Evolutionary conservation across 2,888 invertebrate genomes (phyloP), one percentile per base, ranked within the genome.

Genomic region (Stictocephala bisonia): DNA sequence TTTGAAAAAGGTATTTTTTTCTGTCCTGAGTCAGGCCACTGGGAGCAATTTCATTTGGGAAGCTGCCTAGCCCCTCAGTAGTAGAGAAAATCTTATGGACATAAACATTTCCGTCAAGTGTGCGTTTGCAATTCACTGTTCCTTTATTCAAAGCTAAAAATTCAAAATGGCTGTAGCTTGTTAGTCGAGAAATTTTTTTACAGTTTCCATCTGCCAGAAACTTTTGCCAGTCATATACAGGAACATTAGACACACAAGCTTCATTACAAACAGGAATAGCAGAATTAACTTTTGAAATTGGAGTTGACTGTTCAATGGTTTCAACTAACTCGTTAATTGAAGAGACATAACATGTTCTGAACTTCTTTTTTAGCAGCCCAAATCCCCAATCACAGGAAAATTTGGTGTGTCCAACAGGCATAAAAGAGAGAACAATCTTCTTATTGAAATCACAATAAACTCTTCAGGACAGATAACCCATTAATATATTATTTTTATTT

Each of bases 401-500:
- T 48, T 48, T 48, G 3, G 11, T 48, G 44, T 48, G 7, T 1
- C 48, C 18, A 11, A 48, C 15, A 4, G 18, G 48, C 13, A 48
- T 7, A 48, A 48, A 48, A 3, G 48, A 48, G 6, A 48, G 15
- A 48, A 48, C 48, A 48, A 2, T 48, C 15, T 15, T 48, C 15
- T 48, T 7, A 2, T 48, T 48, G 6, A 7, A 22, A 48, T 48
- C 22, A 48, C 22, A 1, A n/a, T 9, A 48, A 2, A 48, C 15
- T 48, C n/a, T 48, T 22, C 48, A 48, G 2, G 48, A 18, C 11
- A 48, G 15, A 11, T 48, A 73, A 13, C 58, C 70, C 11, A 71
- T 15, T 18, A 53, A 40, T 22, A 70, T 73, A 22, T 70, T 64
- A 31, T 75, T 75, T 71, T 74, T 75, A 67, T 74, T 75, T 31